Evolutionary conservation across 2,888 invertebrate genomes (phyloP), one percentile per base, ranked within the genome.

Genomic region (Orthonychiurus folsomi): DNA sequence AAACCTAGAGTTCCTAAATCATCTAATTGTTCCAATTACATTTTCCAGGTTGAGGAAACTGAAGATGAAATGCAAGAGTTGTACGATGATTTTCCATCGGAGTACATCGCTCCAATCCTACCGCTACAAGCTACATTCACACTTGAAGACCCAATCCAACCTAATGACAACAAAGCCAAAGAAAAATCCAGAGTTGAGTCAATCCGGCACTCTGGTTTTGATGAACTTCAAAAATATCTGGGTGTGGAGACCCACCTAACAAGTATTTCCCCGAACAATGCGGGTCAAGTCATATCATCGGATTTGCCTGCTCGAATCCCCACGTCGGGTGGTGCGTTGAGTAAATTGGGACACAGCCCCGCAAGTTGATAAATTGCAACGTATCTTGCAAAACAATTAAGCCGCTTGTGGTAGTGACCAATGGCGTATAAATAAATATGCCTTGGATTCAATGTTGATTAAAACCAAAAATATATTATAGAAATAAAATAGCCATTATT

Each of bases 281-380:
- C 24, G 18, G 47, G 25, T 12, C 1, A 52, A 3, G 20, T 5
- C 15, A n/a, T n/a, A 9, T 12, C 9, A 23, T 23, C 20, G 5
- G n/a, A 48, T n/a, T 48, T n/a, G 48, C 52, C 52, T 52, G n/a
- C n/a, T 9, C 5, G n/a, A 20, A 23, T 20, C n/a, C 9, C 20
- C 9, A 52, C 52, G 9, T 12, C 15, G 12, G 60, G 62, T 1
- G 68, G 68, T 18, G 68, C 69, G 23, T 64, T 71, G 3, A 71
- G 67, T 56, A 48, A 69, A 50, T 56, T 71, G 21, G 71, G 71
- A 5, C 71, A 71, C 37, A 68, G 68, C 61, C 68, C 71, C n/a
- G 71, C 69, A 21, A n/a, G 59, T 71, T 28, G 66, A 69, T 25
- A 67, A 71, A 65, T 62, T 71, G 52, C 63, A 70, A 37, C 37